These are phyloP conservation scores for Micromys minutus DNA, from an alignment of 2,113 vertebrate genomes.

Conservation along the genomic window DNA sequence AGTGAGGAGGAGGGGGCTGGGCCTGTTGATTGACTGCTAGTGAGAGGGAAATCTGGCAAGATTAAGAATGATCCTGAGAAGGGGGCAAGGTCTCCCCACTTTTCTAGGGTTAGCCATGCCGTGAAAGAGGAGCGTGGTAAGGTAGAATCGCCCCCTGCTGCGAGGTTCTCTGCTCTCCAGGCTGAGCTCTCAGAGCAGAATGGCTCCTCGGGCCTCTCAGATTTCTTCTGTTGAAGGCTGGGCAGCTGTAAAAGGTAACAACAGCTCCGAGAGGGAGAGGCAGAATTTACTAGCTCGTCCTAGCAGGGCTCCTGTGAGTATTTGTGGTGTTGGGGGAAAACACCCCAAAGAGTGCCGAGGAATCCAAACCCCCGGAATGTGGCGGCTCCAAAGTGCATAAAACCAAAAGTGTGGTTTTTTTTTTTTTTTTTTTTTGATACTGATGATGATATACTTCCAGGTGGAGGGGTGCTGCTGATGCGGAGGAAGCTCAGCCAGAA, in stretches of 20 bases:
- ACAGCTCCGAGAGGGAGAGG: slow-evolving; percentile 42
- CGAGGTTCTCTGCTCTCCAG: slow-evolving; percentile 56
- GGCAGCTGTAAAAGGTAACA: background rate
- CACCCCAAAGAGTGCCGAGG: slow-evolving; percentile 74
- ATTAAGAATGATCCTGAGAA: slow-evolving; percentile 82
- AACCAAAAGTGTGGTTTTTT: slow-evolving; percentile 75
- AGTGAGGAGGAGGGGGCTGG: slow-evolving; percentile 86
- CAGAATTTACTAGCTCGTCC: slow-evolving; percentile 43
- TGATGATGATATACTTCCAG: slow-evolving; percentile 77
- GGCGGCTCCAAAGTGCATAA: slow-evolving; percentile 68
- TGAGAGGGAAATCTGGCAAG: slow-evolving; percentile 72
- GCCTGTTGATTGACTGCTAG: slow-evolving; percentile 57
- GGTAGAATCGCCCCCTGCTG: slow-evolving; percentile 59
- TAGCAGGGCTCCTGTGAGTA: slow-evolving; percentile 44
- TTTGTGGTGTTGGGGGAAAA: slow-evolving; percentile 57
- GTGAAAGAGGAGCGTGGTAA: slow-evolving; percentile 72
- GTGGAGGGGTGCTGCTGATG: slow-evolving; percentile 52
- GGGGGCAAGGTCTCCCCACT: slow-evolving; percentile 59
- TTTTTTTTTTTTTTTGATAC: slow-evolving; percentile 60
- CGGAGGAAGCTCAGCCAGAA: slow-evolving; percentile 63
- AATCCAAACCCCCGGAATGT: slow-evolving; percentile 87
- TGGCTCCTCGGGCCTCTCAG: background rate
- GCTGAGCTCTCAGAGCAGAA: slow-evolving; percentile 56
- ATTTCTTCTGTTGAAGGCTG: slow-evolving; percentile 69
- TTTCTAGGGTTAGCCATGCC: slow-evolving; percentile 40